Conservation (phyloP, 1,140 invertebrate species). For the Hirudo medicinalis region DNA sequence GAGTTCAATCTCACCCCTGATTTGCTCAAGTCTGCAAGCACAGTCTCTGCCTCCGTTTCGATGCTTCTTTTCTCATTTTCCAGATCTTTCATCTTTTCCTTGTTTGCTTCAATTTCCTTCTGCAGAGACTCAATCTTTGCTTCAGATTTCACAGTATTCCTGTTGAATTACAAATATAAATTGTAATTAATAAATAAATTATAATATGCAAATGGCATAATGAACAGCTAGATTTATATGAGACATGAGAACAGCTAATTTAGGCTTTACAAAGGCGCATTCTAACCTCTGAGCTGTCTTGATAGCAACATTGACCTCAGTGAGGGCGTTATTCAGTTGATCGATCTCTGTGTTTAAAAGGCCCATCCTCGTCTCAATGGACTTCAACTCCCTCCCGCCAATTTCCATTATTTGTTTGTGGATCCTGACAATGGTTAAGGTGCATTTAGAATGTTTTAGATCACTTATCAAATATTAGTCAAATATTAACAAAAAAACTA, state of each 20-base stretch:
- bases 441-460: not conserved
- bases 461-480: not conserved
- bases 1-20: conserved; percentile 31
- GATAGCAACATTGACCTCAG: conserved; percentile 63
- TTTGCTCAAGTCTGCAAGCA: conserved; percentile 46
- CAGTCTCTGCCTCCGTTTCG: conserved; percentile 34
- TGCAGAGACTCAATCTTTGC: conserved; percentile 46
- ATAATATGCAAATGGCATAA: conserved; percentile 5
- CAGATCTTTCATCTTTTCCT: conserved; percentile 31
- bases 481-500: not conserved
- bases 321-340: conserved; percentile 45
- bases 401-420: conserved; percentile 59
- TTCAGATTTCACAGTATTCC: conserved; percentile 58
- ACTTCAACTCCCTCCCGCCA: conserved; percentile 36
- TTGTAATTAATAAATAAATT: conserved; percentile 10
- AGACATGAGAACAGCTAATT: no score
- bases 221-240: not conserved
- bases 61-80: conserved; percentile 32
- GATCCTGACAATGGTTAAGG: conserved; percentile 28
- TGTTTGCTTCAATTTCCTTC: conserved; percentile 35
- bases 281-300: conserved; percentile 60
- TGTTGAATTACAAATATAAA: conserved; percentile 33
- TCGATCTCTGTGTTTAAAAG: conserved; percentile 36
- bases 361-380: conserved; percentile 32
- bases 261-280: no score